phyloP scores from a whole-genome alignment of 2,888 invertebrate genomes.

The Dolichomitus sp. region DNA sequence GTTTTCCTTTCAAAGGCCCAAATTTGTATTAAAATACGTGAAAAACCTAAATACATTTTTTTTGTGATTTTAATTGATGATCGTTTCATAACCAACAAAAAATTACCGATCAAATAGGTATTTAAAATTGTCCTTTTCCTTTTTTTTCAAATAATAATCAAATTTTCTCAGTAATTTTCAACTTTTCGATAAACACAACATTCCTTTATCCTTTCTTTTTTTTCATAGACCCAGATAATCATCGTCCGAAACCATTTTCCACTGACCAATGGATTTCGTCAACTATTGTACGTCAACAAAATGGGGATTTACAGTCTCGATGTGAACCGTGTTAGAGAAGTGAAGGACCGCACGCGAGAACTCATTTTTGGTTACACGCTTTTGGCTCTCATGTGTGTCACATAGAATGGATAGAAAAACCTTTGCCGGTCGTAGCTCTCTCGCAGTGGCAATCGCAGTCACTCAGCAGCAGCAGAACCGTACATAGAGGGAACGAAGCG shows the following conservation, averaged over 20 bases:
- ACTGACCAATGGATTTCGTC: background rate
- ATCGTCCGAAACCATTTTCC: background rate
- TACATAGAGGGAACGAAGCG: conserved; percentile 48
- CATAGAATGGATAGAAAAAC: conserved; percentile 19
- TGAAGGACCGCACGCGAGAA: conserved; percentile 12
- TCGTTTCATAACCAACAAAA: no score
- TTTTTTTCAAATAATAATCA: background rate
- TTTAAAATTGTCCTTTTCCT: background rate
- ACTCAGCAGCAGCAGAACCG: conserved; percentile 33
- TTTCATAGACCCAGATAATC: background rate
- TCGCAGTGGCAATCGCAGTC: conserved; percentile 36
- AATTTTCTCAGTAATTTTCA: background rate
- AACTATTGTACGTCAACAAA: background rate
- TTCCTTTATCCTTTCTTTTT: background rate
- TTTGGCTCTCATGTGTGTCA: conserved; percentile 29
- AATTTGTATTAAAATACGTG: no score
- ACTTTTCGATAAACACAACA: background rate
- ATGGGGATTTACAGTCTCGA: conserved; percentile 11
- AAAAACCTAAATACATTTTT: no score
- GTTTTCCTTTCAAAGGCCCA: no score
- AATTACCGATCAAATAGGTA: no score
- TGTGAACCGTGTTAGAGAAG: background rate
- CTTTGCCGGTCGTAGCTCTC: conserved; percentile 21
- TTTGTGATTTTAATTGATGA: no score
- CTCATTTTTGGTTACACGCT: conserved; percentile 36